Base-by-base conservation (phyloP, 30 jellyfish, hydroid and myxozoan genomes). In the Phacellophora camtschatica region DNA sequence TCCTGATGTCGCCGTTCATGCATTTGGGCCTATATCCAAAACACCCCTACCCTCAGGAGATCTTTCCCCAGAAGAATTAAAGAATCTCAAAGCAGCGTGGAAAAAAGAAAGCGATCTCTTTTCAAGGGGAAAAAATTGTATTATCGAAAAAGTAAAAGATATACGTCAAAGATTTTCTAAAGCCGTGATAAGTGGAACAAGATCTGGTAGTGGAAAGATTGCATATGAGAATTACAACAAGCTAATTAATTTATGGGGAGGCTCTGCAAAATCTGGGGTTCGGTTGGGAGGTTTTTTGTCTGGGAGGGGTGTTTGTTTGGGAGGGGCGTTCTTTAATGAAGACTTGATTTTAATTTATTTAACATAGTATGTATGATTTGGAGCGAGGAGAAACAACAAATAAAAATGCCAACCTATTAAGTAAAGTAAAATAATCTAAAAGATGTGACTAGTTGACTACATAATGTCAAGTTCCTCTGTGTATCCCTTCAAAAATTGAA, bases 161-260 rank as follows among this genome's bases (percentile, higher is more conserved):
- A 70, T 70, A 22, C 80, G 84, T 13, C 84, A 70, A 42, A 15
- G 30, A 7, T 70, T 70, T 28, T 70, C 84, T 11, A 70, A 70
- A 43, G 84, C 84, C 41, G 74, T 70, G 29, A 70, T 42, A 25
- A 31, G 30, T 70, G 84, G 84, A 7, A 31, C 84, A 27, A 69
- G 84, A 25, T 70, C 84, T 37, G 84, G 84, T 19, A 71, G 85
- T 45, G 85, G 85, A 24, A 71, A 71, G 55, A 24, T 68, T 0
- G 85, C 46, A 6, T 71, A 23, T 71, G 85, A 43, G 41, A 77
- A 71, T 46, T 71, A 39, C 20, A 77, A 71, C 20, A 42, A 29
- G 33, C 71, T 71, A 45, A 49, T 31, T 3, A 43, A 71, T 3
- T 29, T 71, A 16, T 71, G 85, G 85, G 85, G 85, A 41, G 77